Evolutionary conservation across 2,888 invertebrate species (phyloP).

Genomic region (Orthosia gracilis): DNA sequence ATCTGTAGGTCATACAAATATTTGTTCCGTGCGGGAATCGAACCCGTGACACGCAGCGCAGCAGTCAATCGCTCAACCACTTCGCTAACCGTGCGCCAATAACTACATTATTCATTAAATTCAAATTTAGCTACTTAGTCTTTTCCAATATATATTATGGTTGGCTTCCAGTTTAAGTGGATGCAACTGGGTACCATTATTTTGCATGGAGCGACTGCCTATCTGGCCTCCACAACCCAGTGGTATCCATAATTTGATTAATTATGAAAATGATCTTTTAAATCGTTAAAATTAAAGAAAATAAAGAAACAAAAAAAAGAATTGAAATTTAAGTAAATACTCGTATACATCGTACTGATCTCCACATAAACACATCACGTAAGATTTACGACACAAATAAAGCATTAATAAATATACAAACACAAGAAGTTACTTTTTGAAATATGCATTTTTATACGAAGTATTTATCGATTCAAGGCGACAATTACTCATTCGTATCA

Average conservation of each 20-base stretch:
- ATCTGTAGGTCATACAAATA: too few relatives aligned
- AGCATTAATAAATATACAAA: slow-evolving; percentile 42
- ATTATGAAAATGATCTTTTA: not conserved
- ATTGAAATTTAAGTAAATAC: not conserved
- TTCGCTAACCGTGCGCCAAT: too few relatives aligned
- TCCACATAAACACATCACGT: slow-evolving; percentile 45
- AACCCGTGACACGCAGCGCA: too few relatives aligned
- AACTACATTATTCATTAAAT: too few relatives aligned
- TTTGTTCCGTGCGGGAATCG: too few relatives aligned
- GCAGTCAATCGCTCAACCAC: too few relatives aligned
- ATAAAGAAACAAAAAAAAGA: slow-evolving; percentile 3
- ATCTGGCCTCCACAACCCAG: not conserved
- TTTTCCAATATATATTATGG: too few relatives aligned
- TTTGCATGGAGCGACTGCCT: too few relatives aligned
- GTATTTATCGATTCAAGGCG: slow-evolving; percentile 73
- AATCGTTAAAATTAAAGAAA: not conserved
- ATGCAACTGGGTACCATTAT: too few relatives aligned
- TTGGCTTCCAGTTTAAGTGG: too few relatives aligned
- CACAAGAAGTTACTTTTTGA: slow-evolving; percentile 54
- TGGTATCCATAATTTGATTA: not conserved
- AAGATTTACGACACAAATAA: slow-evolving; percentile 45
- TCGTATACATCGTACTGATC: slow-evolving; percentile 36
- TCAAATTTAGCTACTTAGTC: too few relatives aligned
- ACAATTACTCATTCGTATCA: slow-evolving; percentile 77
- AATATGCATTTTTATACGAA: slow-evolving; percentile 61